Evolutionary conservation across 2,797 vertebrate genomes (phyloP), one percentile per base, ranked within the genome.

Genomic region (Schizopygopsis malacanthus): DNA sequence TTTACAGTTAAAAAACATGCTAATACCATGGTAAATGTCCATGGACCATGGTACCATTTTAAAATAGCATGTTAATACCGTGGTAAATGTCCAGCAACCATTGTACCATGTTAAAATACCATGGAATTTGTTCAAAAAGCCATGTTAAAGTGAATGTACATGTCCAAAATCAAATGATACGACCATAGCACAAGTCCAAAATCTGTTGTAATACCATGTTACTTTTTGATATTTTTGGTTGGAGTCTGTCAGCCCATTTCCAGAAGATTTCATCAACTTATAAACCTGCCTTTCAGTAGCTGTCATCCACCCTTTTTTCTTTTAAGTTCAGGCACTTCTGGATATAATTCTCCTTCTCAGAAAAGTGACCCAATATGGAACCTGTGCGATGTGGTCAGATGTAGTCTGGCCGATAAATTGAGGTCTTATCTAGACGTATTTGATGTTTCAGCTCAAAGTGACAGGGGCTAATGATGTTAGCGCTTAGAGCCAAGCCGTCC

Each of bases 391-490:
- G 71, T 84, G 82, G 75, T 67, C 79, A 73, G 82, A 86, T 75
- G 81, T 45, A 85, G 82, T 59, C 41, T 50, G 52, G 75, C 56
- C 4, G 71, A 67, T 85, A 87, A 88, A 88, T 86, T 76, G 84
- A 87, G 47, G 50, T 76, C 77, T 83, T 84, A 86, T 87, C 86
- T 87, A 83, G 82, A 87, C 86, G 63, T 65, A 84, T 76, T 85
- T 76, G 85, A 86, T 83, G 84, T 87, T 77, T 81, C 59, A 84
- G 54, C 72, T 86, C 80, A 81, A 75, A 86, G 76, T 87, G 88
- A 88, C 85, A 87, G 78, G 61, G 76, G 80, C 77, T 90, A 89
- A 91, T 90, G 86, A 88, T 82, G 87, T 85, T 88, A 86, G 61
- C 72, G 33, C 86, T 84, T 72, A 75, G 79, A 79, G 75, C 25